Evolutionary conservation across 2,113 vertebrate genomes (phyloP), one percentile per base, ranked within the genome.

Genomic region (Gymnorhina tibicen): DNA sequence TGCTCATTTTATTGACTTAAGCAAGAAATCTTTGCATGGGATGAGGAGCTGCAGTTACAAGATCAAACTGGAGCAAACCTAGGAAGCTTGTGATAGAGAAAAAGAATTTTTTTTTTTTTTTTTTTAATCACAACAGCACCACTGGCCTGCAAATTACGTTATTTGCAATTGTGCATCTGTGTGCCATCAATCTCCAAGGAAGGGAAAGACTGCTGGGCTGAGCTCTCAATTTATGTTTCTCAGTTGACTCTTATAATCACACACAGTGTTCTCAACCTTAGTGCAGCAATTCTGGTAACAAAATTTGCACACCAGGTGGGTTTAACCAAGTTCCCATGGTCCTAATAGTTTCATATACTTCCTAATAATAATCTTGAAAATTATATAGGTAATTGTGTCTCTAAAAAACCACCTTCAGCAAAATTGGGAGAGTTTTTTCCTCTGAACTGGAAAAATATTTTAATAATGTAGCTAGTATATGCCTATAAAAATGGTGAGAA

Each of bases 141-240:
- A 10, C 16, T 88, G 67, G 95, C 64, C 79, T 70, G 77, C 75
- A 93, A 84, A 87, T n/a, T 79, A 70, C 32, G 64, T 72, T 92
- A 87, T 87, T 89, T 93, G 69, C 77, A 91, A 53, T 53, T 9
- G 7, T 89, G 69, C 89, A 94, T 89, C 80, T 79, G 73, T 85
- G 92, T 81, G 73, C 80, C 91, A 87, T 92, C 88, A 92, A 41
- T 91, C 91, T 95, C 90, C n/a, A 86, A 82, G 89, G 88, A 93
- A 92, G 41, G 52, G 49, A 84, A 91, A 75, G 75, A 64, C 79
- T 84, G 56, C 55, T 78, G 90, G 76, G 83, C 56, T 86, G 93
- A 93, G 60, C 13, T 93, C 72, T 93, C 68, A 81, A 91, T 96
- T 95, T 96, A 90, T 91, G 84, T 86, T 95, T 84, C 96, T 96